Percentiles rank a stretch among this genome's conserved stretches.
Conservation (phyloP, 2,797 vertebrate genomes). For the Stomatorhinus walkeri region DNA sequence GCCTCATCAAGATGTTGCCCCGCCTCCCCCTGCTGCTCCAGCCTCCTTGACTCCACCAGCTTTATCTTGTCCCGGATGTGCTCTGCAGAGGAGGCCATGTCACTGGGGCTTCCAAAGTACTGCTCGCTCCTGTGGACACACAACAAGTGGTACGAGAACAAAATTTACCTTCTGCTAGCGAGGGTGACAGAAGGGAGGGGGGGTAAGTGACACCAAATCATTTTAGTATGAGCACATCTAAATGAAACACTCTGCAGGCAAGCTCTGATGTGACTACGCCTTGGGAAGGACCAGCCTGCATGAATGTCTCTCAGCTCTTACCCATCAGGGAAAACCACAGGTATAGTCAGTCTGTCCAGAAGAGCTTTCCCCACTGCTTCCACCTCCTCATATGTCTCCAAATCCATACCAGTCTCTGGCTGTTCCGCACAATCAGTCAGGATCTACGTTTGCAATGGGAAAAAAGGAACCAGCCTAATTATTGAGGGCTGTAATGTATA, state of each 20-base stretch:
- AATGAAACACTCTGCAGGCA: not conserved
- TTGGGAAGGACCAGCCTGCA: not conserved
- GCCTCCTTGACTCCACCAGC: conserved; percentile 80
- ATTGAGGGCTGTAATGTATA: conserved; percentile 14
- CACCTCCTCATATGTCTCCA: conserved; percentile 80
- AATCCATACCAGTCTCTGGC: conserved; percentile 60
- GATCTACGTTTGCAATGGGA: conserved; percentile 50
- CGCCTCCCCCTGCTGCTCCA: conserved; percentile 53
- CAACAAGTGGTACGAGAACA: conserved; percentile 6
- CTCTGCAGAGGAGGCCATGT: conserved; percentile 85
- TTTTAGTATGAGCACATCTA: not conserved
- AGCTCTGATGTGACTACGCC: not conserved
- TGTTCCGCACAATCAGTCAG: conserved; percentile 68
- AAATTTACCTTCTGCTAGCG: not conserved
- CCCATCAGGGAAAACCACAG: conserved; percentile 95
- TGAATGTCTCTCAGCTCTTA: conserved; percentile 48
- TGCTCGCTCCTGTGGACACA: conserved; percentile 78
- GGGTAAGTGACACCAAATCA: not conserved
- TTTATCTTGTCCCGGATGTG: conserved; percentile 87
- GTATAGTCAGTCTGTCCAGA: conserved; percentile 85
- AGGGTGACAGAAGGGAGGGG: not conserved
- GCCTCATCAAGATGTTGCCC: conserved; percentile 51
- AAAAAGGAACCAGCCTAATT: conserved; percentile 11
- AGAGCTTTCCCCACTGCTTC: conserved; percentile 83
- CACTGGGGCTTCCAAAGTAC: conserved; percentile 87